These are phyloP conservation scores for Erannis defoliaria DNA, from an alignment of 2,888 invertebrate species.

Conservation along the genomic window DNA sequence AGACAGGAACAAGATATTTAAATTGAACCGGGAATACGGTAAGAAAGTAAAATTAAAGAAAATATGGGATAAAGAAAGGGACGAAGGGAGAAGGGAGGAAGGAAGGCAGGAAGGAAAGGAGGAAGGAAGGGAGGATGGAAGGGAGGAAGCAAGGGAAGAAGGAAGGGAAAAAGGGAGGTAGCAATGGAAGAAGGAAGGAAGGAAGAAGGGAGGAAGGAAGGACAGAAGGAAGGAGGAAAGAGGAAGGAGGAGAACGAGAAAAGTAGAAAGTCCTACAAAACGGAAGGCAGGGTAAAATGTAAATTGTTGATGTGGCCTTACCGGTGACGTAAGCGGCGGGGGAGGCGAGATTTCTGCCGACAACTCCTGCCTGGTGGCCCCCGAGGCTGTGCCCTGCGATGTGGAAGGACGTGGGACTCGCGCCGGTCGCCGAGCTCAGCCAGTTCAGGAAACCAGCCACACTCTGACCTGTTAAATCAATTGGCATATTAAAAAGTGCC, in stretches of 20 bases:
- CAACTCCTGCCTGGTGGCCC: conserved; percentile 57
- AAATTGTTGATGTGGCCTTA: conserved; percentile 29
- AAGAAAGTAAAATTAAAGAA: too few relatives aligned
- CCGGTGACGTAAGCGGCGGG: conserved; percentile 55
- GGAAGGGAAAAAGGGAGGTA: too few relatives aligned
- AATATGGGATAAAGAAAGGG: too few relatives aligned
- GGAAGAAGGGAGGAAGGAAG: not conserved
- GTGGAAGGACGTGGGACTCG: conserved; percentile 51
- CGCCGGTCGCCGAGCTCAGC: conserved; percentile 53
- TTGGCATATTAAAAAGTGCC: too few relatives aligned
- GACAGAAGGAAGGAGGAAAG: not conserved
- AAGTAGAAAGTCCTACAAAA: too few relatives aligned
- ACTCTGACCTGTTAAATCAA: conserved; percentile 52
- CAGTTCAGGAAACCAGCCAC: conserved; percentile 59
- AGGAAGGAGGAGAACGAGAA: too few relatives aligned
- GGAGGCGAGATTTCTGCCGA: conserved; percentile 54
- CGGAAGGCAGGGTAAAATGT: not conserved
- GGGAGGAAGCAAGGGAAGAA: too few relatives aligned
- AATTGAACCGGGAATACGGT: too few relatives aligned
- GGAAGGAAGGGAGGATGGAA: too few relatives aligned
- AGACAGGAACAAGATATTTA: too few relatives aligned
- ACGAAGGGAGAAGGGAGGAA: too few relatives aligned
- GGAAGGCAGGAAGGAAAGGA: too few relatives aligned
- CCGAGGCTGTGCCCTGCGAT: conserved; percentile 63
- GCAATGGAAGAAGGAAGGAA: not conserved